Evolutionary conservation across 2,888 invertebrate species (phyloP), one percentile per base, ranked within the genome.

Genomic region (Cheilosia pagana): DNA sequence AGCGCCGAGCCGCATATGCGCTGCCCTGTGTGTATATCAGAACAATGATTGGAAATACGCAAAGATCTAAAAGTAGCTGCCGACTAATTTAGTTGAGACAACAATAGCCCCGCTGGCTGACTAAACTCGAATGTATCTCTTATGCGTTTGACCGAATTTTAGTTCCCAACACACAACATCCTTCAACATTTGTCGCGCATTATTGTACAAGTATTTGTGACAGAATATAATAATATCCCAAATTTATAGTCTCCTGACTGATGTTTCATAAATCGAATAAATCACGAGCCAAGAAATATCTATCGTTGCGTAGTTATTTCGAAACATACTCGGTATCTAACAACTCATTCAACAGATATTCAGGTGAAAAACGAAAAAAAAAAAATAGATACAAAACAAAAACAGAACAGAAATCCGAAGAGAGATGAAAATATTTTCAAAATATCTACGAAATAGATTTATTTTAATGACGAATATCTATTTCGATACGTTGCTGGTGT

Each of bases 181-280:
- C 28, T 28, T 2, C 28, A 28, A 2, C 28, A 8, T 8, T 28
- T 0, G 21, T 23, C 41, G n/a, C 23, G 21, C n/a, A 57, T 23
- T 59, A 19, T 59, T 59, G 23, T 12, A 4, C 45, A 8, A 8
- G 10, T 45, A 12, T 16, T 48, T 23, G 21, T 43, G 74, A 55
- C 45, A 45, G 7, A 19, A 55, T 52, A 63, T 43, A 75, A 75
- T 65, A 71, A 70, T 65, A 50, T 21, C 35, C 21, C 35, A 65
- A 82, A 82, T 53, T 77, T 82, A 65, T 71, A 39, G 70, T 23
- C 52, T 39, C 45, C 21, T 60, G 45, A 82, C 72, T 53, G 71
- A 77, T 65, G 35, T 59, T 67, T 53, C 78, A 78, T 82, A 78
- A 82, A 82, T 82, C 67, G 71, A 23, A 78, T 82, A 82, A 82